phyloP scores from a whole-genome alignment of 2,113 vertebrate genomes.

The Etia nguti region DNA sequence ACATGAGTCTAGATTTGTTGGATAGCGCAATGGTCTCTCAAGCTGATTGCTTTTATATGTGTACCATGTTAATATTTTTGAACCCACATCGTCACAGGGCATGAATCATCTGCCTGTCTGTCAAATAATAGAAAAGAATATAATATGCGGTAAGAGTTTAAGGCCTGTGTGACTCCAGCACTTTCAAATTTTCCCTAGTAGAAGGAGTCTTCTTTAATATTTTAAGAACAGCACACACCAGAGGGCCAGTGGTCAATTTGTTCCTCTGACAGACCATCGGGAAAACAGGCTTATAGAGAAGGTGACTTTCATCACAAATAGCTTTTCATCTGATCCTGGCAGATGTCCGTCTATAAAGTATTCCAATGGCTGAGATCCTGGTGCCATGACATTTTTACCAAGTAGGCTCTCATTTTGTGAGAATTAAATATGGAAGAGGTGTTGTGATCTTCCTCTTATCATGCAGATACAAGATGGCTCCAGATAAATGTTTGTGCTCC shows the following conservation, averaged over 20 bases:
- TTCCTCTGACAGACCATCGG: background rate
- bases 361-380: background rate
- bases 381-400: conserved; percentile 11
- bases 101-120: background rate
- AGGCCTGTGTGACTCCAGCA: background rate
- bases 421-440: background rate
- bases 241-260: background rate
- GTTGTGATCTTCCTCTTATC: background rate
- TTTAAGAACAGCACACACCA: background rate
- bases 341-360: background rate
- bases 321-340: conserved; percentile 38
- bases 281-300: conserved; percentile 1
- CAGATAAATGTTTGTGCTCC: background rate
- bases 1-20: background rate
- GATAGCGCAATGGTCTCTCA: background rate
- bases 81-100: background rate
- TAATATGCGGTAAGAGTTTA: background rate
- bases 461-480: background rate
- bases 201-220: background rate
- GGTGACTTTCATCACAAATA: conserved; percentile 37
- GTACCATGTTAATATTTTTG: background rate
- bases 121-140: background rate
- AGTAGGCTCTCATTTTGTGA: background rate
- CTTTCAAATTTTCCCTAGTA: background rate
- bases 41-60: background rate